phyloP scores from a whole-genome alignment of 1,140 invertebrate genomes.

The Penaeus japonicus region DNA sequence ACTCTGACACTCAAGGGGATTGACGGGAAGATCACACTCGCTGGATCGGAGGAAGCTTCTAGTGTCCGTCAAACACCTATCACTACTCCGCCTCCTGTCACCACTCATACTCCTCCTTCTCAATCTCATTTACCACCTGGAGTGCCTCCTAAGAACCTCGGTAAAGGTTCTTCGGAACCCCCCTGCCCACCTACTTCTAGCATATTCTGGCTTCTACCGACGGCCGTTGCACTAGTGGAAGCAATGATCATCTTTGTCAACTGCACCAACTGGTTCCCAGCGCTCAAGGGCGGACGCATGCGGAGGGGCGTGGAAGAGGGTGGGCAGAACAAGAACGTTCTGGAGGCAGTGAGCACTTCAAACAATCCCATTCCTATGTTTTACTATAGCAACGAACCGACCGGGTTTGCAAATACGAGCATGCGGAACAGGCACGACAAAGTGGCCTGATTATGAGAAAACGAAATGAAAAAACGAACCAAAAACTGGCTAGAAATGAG shows the following conservation, averaged over 20 bases:
- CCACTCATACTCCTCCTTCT: not conserved
- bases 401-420: too few relatives aligned
- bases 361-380: too few relatives aligned
- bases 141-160: not conserved
- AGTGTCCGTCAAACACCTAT: too few relatives aligned
- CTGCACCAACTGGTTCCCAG: conserved; percentile 37
- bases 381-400: too few relatives aligned
- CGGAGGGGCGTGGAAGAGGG: not conserved
- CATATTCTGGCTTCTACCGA: conserved; percentile 7
- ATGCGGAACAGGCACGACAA: too few relatives aligned
- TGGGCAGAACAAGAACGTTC: too few relatives aligned
- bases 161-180: not conserved
- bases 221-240: conserved; percentile 10
- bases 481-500: too few relatives aligned
- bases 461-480: too few relatives aligned
- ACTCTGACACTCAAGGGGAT: not conserved
- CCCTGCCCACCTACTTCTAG: not conserved
- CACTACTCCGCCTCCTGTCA: not conserved
- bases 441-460: too few relatives aligned
- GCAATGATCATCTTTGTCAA: conserved; percentile 26
- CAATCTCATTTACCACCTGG: not conserved
- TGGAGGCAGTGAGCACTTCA: too few relatives aligned
- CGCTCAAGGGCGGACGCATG: not conserved
- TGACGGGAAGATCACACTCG: conserved; percentile 17
- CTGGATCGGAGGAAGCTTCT: not conserved